Base-by-base conservation (phyloP, 2,797 vertebrate species). In the Peromyscus eremicus region DNA sequence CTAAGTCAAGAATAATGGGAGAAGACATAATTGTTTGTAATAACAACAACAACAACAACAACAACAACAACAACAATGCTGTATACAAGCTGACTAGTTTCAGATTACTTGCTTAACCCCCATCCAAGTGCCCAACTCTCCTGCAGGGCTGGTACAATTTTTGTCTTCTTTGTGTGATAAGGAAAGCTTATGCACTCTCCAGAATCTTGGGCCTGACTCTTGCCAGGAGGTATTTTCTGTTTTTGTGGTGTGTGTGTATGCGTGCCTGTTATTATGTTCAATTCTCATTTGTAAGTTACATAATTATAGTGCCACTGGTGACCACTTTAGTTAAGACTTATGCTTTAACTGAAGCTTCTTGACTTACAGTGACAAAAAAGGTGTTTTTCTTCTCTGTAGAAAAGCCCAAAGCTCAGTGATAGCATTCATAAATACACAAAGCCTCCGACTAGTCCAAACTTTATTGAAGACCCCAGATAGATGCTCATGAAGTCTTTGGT, bases 281-380 rank as follows among this genome's bases (percentile, higher is more conserved):
- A 88, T 60, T 82, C 60, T 94, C 92, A 55, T 68, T 77, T 82
- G 77, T 60, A 34, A 29, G 6, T 75, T 79, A 91, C 29, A 75
- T 52, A 91, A 92, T 84, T 92, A 84, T 7, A 91, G 70, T 84
- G 52, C 14, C 76, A 92, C 0, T 73, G 27, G 13, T 86, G 34
- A 94, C 93, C 66, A 94, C 80, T 87, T 95, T 80, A 95, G 34
- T 73, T 87, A 52, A 55, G 10, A 94, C 77, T 7, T 76, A 46
- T 68, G 82, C 79, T 93, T 68, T 93, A 81, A 2, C 60, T 86
- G 46, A 94, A 82, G 40, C 13, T 94, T 40, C 14, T 46, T 85
- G 46, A 87, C 80, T 91, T 60, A 82, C 12, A 60, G 55, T 82
- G 55, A 49, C 32, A 43, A 84, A 89, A 76, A 81, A 29, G 34